These are phyloP conservation scores for Malurus splendens DNA, from an alignment of 2,797 vertebrate species.

Conservation along the genomic window DNA sequence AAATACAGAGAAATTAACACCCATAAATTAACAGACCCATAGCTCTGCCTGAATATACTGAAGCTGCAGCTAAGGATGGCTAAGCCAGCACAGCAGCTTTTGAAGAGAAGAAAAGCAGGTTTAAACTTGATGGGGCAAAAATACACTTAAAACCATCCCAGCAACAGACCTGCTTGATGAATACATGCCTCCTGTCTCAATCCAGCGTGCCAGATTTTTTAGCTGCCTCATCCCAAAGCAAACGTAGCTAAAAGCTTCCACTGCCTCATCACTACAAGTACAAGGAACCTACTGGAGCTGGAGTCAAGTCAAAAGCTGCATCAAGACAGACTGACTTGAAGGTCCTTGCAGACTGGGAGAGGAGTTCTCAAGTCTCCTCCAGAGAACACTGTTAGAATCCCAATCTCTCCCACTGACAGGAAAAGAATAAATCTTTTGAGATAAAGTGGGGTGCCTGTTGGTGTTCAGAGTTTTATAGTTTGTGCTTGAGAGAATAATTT, in stretches of 20 bases:
- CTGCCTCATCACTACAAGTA: neutral
- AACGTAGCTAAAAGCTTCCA: neutral
- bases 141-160: neutral
- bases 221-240: neutral
- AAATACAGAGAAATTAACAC: neutral
- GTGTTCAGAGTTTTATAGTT: neutral
- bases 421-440: neutral
- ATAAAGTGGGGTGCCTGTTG: accelerated
- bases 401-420: neutral
- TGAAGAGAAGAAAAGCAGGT: neutral
- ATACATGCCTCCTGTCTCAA: neutral
- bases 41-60: neutral
- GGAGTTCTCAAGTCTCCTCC: neutral
- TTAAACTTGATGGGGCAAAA: neutral
- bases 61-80: neutral
- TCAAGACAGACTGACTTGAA: neutral
- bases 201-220: neutral
- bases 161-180: neutral
- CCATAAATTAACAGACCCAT: neutral
- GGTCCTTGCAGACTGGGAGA: neutral
- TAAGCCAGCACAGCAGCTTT: neutral
- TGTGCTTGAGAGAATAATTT: neutral
- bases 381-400: neutral
- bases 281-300: too few relatives aligned
- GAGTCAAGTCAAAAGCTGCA: neutral